These are phyloP conservation scores for Eunapius fragilis DNA, from an alignment of 37 sponge, comb jelly and placozoan genomes.

Conservation along the genomic window DNA sequence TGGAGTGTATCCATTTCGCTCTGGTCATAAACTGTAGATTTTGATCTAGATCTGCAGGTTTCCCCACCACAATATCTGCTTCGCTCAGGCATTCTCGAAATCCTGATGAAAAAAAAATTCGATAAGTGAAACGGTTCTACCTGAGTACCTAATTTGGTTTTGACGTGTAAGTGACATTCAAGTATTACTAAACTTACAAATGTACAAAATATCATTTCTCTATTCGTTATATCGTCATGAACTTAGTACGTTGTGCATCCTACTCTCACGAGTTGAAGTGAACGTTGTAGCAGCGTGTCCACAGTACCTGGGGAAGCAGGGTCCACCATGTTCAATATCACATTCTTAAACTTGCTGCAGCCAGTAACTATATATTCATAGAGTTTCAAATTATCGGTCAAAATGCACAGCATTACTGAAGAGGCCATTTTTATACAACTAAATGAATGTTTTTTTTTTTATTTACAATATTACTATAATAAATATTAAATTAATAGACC, in stretches of 20 bases:
- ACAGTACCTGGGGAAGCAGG: background rate
- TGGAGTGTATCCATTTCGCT: slow-evolving; percentile 52
- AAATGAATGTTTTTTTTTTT: background rate
- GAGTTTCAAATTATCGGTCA: background rate
- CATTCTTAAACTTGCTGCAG: background rate
- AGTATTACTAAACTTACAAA: no score
- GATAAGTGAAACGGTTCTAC: no score
- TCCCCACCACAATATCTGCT: slow-evolving; percentile 24
- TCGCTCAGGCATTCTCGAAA: background rate
- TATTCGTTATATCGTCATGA: no score
- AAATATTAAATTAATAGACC: no score
- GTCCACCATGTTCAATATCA: background rate
- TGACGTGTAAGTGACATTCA: no score
- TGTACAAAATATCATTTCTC: no score
- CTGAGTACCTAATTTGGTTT: no score
- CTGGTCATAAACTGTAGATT: background rate
- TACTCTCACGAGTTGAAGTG: no score
- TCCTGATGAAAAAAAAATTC: background rate
- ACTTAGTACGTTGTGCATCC: no score
- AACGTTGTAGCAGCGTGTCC: no score
- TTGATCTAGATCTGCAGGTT: background rate
- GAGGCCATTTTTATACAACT: background rate
- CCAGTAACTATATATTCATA: background rate
- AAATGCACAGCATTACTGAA: background rate
- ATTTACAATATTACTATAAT: no score